Evolutionary conservation across 1,140 invertebrate genomes (phyloP).

Genomic region (Acyrthosiphon pisum): DNA sequence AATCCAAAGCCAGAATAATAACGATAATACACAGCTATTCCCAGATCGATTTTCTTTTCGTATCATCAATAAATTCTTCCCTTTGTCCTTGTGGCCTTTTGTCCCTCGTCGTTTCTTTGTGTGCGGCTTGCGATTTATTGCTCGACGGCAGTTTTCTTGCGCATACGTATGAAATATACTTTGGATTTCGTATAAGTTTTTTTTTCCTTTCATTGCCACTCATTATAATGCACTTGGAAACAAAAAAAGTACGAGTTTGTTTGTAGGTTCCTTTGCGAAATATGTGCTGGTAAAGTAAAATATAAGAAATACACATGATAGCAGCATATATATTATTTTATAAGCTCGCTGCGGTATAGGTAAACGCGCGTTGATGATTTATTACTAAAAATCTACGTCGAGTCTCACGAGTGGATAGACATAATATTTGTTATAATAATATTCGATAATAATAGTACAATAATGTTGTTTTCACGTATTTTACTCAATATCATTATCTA

Average conservation of each 20-base stretch:
- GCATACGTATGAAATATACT: neutral
- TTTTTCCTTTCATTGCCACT: neutral
- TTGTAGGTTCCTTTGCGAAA: neutral
- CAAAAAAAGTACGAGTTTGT: neutral
- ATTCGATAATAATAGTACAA: neutral
- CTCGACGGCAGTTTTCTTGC: neutral
- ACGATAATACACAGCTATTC: neutral
- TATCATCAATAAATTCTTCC: neutral
- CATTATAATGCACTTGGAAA: neutral
- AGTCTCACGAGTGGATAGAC: too few species aligned
- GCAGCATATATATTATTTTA: neutral
- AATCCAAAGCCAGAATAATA: neutral
- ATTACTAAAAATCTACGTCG: neutral
- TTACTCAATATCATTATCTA: neutral
- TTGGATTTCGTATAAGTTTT: neutral
- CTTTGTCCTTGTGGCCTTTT: neutral
- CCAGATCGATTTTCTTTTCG: neutral
- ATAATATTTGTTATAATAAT: neutral
- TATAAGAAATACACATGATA: neutral
- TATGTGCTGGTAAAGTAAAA: neutral
- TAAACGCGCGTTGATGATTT: neutral
- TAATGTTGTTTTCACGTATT: neutral
- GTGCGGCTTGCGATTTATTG: neutral
- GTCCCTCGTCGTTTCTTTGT: neutral
- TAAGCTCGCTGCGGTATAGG: neutral